Percentiles rank a stretch among this genome's conserved stretches.
Evolutionary conservation across 2,113 vertebrate species (phyloP).

Genomic region (Channa maculata): DNA sequence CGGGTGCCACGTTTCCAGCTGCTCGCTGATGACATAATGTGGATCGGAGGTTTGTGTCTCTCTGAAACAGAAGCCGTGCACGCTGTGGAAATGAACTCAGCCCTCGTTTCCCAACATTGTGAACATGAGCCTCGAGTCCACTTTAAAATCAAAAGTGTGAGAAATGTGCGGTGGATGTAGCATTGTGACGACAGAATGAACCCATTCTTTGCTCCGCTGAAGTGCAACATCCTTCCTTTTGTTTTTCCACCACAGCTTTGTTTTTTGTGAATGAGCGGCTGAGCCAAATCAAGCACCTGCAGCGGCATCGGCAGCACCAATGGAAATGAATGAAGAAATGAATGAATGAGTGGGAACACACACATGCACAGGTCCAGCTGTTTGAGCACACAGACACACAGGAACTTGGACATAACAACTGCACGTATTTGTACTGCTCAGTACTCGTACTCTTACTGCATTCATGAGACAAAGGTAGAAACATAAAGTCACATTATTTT

Average conservation of each 20-base stretch:
- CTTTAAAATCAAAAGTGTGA: constrained; percentile 77
- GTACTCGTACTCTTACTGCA: too few relatives aligned
- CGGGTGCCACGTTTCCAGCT: constrained; percentile 31
- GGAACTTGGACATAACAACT: constrained; percentile 21
- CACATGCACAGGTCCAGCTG: constrained; percentile 9
- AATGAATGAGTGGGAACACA: constrained; percentile 45
- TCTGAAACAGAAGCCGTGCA: constrained; percentile 18
- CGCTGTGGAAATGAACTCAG: constrained; percentile 57
- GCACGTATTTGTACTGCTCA: not conserved
- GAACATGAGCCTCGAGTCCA: constrained; percentile 27
- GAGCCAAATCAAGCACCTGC: constrained; percentile 70
- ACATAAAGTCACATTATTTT: too few relatives aligned
- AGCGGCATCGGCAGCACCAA: constrained; percentile 8
- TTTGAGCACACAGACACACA: constrained; percentile 10
- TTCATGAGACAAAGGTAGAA: too few relatives aligned
- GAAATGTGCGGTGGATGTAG: constrained; percentile 66
- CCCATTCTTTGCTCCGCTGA: constrained; percentile 72
- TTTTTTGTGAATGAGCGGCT: constrained; percentile 64
- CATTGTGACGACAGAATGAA: constrained; percentile 68
- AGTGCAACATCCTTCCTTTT: constrained; percentile 83
- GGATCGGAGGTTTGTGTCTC: not conserved
- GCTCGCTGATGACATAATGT: constrained; percentile 7
- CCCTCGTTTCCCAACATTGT: constrained; percentile 76
- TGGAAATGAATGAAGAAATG: constrained; percentile 21
- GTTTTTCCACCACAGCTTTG: constrained; percentile 55